Base-by-base conservation (phyloP, 2,113 vertebrate species). In the Echinops telfairi region DNA sequence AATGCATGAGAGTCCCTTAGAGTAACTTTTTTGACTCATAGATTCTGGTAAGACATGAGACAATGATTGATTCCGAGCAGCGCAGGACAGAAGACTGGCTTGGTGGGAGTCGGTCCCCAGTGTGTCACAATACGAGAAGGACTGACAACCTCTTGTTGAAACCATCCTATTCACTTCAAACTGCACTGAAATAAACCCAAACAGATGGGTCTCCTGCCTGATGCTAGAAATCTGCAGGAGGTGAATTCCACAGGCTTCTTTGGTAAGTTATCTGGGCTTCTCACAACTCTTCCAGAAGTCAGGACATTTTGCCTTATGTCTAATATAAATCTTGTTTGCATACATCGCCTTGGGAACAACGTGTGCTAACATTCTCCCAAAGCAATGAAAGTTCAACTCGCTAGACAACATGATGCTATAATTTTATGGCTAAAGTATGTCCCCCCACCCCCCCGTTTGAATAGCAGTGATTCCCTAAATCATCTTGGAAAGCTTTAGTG, bases 231-330 rank as follows among this genome's bases (percentile, higher is more conserved):
- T 90, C 88, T 96, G 92, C 88, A 93, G 93, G 93, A 96, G 92
- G 96, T 93, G 94, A 95, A 97, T 97, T 95, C 93, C 92, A 95
- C 68, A 95, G 83, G 16, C 27, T 95, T 97, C 90, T 90, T 94
- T 77, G 82, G 90, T 97, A 96, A 96, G 96, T 80, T 90, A 76
- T 96, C 92, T 93, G 86, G 77, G 82, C 75, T 96, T 95, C 66
- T 94, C 88, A 93, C 83, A 95, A 86, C 77, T 93, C 86, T 94
- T 94, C 76, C 88, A 79, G 90, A 94, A 94, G 75, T 92, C 53
- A 94, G 57, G 88, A 89, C 86, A 83, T 90, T 95, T 96, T 95
- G 86, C 78, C 94, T 95, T 92, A 83, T 90, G 90, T 94, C 80
- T 92, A 84, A 94, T 92, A 93, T 95, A 96, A 96, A 97, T 97